phyloP scores from a whole-genome alignment of 2,113 vertebrate species.

The Piliocolobus tephrosceles region DNA sequence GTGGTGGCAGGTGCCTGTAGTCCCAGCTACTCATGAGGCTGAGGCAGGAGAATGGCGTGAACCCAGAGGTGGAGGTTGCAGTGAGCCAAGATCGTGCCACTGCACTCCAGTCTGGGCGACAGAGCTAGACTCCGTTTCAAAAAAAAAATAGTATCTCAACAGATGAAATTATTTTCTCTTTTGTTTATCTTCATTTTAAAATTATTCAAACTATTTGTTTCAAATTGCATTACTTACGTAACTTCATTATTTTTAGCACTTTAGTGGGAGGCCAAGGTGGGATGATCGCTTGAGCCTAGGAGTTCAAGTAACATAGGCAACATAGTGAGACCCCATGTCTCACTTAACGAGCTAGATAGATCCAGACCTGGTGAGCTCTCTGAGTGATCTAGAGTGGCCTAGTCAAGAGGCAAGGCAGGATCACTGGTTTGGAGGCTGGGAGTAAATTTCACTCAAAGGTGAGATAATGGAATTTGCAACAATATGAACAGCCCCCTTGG shows the following conservation, averaged over 20 bases:
- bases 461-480: neutral
- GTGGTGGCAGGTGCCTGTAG: too few species aligned
- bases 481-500: neutral
- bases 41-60: too few species aligned
- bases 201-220: neutral
- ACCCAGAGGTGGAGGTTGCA: too few species aligned
- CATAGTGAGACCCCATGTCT: too few species aligned
- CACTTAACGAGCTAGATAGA: neutral
- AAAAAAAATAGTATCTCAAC: neutral
- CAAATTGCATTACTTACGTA: neutral
- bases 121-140: too few species aligned
- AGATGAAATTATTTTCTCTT: neutral
- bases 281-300: too few species aligned
- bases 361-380: neutral
- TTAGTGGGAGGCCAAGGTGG: too few species aligned
- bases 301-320: too few species aligned
- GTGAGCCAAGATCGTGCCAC: too few species aligned
- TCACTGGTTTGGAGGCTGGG: fast-evolving
- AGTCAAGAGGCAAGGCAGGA: neutral
- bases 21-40: too few species aligned
- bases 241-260: neutral
- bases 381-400: neutral
- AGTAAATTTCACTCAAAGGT: neutral
- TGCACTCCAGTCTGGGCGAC: too few species aligned
- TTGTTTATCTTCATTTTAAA: neutral